phyloP scores from a whole-genome alignment of 2,797 vertebrate genomes.

The Oreortyx pictus region DNA sequence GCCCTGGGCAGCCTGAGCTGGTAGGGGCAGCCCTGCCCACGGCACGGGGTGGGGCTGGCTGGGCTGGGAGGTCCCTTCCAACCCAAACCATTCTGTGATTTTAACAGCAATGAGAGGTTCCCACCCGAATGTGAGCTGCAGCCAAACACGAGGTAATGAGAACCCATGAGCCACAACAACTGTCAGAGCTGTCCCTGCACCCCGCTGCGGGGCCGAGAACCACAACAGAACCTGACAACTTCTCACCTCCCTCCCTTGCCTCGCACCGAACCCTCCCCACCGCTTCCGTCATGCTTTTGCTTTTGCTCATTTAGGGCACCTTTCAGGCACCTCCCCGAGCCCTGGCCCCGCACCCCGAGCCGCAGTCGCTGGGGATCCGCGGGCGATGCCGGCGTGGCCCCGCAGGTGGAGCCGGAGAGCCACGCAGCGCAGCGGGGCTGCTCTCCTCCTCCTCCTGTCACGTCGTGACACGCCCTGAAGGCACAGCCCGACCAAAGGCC shows the following conservation, averaged over 20 bases:
- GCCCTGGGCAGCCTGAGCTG: too few species aligned
- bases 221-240: background rate
- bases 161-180: background rate
- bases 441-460: background rate
- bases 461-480: rapidly evolving
- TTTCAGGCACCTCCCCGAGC: background rate
- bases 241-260: background rate
- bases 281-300: background rate
- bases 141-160: background rate
- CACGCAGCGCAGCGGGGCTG: background rate
- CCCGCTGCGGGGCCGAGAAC: background rate
- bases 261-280: background rate
- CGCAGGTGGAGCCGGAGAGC: slow-evolving; percentile 13
- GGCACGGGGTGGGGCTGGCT: too few species aligned
- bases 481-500: background rate
- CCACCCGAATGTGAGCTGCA: background rate
- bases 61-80: too few species aligned
- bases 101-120: background rate
- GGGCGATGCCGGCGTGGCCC: background rate
- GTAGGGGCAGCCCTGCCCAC: too few species aligned
- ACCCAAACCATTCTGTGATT: too few species aligned
- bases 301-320: background rate
- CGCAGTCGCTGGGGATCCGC: too few species aligned
- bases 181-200: background rate
- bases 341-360: background rate